Evolutionary conservation across 1,140 invertebrate species (phyloP), one percentile per base, ranked within the genome.

Genomic region (Cephus cinctus): DNA sequence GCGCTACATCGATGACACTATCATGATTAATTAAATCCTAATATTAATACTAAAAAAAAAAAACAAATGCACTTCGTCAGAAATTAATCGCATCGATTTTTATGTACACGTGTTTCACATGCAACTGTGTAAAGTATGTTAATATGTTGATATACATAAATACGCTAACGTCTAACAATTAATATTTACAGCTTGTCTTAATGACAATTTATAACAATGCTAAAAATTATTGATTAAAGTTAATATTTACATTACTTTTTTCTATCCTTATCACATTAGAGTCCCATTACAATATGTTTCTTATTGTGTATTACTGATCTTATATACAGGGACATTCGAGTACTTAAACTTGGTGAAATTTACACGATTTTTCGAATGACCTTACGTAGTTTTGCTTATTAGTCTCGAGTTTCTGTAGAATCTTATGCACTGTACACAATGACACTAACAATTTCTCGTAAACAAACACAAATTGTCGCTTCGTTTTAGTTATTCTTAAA

Each of bases 241-340:
- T 27, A 27, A 8, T 27, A 27, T 27, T 27, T 27, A 27, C 25
- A 27, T n/a, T 8, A n/a, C n/a, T 27, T 27, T 6, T n/a, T n/a
- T 6, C 25, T 27, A 27, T n/a, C n/a, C 25, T 6, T 8, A 27
- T 27, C 25, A n/a, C 25, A n/a, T n/a, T 27, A 27, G n/a, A 27
- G n/a, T 27, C n/a, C n/a, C 6, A 6, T 6, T n/a, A 6, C 6
- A 27, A 6, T 27, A 6, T 6, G 25, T 8, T 8, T n/a, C 25
- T 8, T 27, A 6, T 6, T 8, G n/a, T 27, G n/a, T n/a, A n/a
- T 8, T n/a, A 27, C n/a, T n/a, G 25, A 27, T 27, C 9, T 5
- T 47, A 47, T 47, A 14, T 47, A 47, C 45, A 47, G 36, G 22
- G 31, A 31, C 22, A 25, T 23, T 5, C 22, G 18, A 27, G 32